These are phyloP conservation scores for Chionis minor DNA, from an alignment of 2,113 vertebrate species.

Conservation along the genomic window DNA sequence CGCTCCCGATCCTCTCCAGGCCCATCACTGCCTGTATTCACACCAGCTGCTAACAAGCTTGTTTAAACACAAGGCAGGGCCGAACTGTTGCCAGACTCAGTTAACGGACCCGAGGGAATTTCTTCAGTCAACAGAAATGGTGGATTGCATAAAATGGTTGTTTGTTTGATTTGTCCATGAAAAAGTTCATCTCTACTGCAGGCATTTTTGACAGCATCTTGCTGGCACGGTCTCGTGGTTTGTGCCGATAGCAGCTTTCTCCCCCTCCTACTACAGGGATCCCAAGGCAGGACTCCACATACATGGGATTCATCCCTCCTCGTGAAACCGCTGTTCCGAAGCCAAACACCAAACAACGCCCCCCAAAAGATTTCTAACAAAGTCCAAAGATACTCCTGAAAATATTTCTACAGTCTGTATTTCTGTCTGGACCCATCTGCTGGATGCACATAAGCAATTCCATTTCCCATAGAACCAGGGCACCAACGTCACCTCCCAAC, in stretches of 20 bases:
- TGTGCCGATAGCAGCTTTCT: neutral
- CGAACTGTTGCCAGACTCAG: neutral
- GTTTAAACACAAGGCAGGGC: neutral
- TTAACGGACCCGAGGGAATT: neutral
- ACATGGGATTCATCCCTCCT: neutral
- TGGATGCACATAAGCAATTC: neutral
- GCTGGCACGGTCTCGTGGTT: neutral
- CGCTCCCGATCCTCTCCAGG: neutral
- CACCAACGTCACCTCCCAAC: neutral
- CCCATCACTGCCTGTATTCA: neutral
- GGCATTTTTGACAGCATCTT: neutral
- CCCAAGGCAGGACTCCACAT: neutral
- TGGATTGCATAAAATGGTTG: neutral
- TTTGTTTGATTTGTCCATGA: neutral
- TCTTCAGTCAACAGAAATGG: neutral
- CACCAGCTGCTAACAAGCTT: neutral
- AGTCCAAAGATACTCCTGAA: neutral
- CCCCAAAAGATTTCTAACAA: neutral
- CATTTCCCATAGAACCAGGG: neutral
- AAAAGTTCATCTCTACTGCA: neutral
- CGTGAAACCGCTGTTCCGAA: rapidly evolving
- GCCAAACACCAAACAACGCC: neutral
- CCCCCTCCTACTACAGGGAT: neutral
- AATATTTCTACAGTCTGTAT: too few species aligned
- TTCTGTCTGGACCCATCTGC: neutral